Evolutionary conservation across 2,113 vertebrate genomes (phyloP).

Genomic region (Uria lomvia): DNA sequence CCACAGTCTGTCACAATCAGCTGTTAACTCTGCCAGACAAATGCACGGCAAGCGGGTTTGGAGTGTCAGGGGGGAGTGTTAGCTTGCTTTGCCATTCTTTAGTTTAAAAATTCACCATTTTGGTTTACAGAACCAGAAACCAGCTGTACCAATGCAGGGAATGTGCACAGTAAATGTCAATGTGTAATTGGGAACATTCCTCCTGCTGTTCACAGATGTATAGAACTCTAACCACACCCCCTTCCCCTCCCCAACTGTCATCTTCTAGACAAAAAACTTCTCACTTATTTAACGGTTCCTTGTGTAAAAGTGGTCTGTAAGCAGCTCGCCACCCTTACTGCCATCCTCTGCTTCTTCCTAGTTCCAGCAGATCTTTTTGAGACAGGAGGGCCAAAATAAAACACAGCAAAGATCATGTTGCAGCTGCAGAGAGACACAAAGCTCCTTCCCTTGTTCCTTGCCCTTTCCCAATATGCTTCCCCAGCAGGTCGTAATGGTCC

Average conservation of each 20-base stretch:
- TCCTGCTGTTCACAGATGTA: background rate
- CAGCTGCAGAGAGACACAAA: background rate
- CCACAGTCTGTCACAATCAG: background rate
- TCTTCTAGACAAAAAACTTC: background rate
- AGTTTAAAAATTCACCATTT: background rate
- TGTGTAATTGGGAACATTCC: background rate
- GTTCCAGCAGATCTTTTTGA: background rate
- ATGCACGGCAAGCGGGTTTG: accelerated
- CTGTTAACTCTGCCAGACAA: background rate
- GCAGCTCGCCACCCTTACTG: background rate
- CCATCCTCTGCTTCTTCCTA: background rate
- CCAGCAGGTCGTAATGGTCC: background rate
- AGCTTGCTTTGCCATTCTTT: background rate
- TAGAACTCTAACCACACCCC: background rate
- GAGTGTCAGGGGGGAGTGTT: accelerated
- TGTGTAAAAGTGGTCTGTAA: background rate
- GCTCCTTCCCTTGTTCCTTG: background rate
- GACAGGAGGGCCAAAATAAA: background rate
- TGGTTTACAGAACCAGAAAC: background rate
- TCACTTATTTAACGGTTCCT: background rate
- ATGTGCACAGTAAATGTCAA: background rate
- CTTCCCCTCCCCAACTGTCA: background rate
- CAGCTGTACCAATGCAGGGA: background rate
- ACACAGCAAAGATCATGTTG: background rate
- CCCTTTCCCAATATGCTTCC: background rate